Evolutionary conservation across 64 coral and sea anemone species (phyloP).

Genomic region (Montipora foliosa): DNA sequence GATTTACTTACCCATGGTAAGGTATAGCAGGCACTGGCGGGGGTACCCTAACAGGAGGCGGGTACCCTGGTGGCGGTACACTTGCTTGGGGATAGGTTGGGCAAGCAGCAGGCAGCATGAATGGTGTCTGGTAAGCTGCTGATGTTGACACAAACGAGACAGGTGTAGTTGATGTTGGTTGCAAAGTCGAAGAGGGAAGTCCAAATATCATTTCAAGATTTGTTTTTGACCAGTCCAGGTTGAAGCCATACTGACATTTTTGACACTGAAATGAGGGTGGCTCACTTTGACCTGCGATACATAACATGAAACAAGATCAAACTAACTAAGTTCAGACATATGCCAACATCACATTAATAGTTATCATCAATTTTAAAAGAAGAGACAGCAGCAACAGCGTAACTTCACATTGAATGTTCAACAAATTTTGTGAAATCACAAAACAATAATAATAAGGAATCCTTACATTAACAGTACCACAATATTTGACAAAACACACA

Average conservation of each 20-base stretch:
- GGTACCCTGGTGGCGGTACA: conserved; percentile 7
- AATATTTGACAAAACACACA: no score
- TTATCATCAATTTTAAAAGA: neutral
- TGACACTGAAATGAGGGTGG: conserved; percentile 97
- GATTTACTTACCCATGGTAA: conserved; percentile 37
- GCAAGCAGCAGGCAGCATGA: neutral
- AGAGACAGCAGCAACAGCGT: neutral
- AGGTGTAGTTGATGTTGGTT: neutral
- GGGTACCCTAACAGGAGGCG: conserved; percentile 21
- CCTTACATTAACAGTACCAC: no score
- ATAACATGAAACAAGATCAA: conserved; percentile 11
- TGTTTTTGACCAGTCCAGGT: conserved; percentile 94
- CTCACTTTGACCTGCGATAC: conserved; percentile 67
- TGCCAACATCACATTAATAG: neutral
- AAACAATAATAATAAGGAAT: no score
- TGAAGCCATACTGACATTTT: conserved; percentile 93
- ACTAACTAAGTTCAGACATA: neutral
- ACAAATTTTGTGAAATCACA: no score
- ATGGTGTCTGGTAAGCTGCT: neutral
- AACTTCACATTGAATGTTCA: neutral
- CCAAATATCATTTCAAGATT: conserved; percentile 96
- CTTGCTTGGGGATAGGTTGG: neutral
- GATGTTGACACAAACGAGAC: neutral
- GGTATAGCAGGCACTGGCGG: conserved; percentile 19
- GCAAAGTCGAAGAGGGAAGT: conserved; percentile 11